These are phyloP conservation scores for Aphidius gifuensis DNA, from an alignment of 1,140 invertebrate species.

Conservation along the genomic window DNA sequence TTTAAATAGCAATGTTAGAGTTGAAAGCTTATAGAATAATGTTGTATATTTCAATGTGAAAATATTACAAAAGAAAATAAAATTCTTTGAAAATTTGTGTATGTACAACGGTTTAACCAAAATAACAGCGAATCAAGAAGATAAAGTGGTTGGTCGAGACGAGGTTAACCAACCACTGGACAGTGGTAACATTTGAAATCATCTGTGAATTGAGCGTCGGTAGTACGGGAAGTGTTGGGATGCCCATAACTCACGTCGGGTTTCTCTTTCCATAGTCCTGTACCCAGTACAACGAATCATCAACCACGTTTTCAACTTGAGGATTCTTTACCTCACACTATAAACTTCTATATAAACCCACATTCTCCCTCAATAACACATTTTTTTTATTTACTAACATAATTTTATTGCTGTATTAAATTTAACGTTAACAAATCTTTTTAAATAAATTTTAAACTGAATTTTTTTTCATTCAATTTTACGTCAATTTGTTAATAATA, in stretches of 20 bases:
- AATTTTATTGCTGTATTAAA: too few relatives aligned
- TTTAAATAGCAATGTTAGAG: conserved; percentile 23
- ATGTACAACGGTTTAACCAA: conserved; percentile 3
- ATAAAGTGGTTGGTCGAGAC: conserved; percentile 54
- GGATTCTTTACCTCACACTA: too few relatives aligned
- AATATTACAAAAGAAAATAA: not conserved
- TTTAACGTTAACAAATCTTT: too few relatives aligned
- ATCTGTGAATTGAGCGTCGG: conserved; percentile 60
- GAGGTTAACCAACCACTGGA: conserved; percentile 53
- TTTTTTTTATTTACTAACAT: too few relatives aligned
- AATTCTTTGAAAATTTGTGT: conserved; percentile 10
- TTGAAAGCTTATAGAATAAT: conserved; percentile 47
- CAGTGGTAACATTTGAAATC: conserved; percentile 58
- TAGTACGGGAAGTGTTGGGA: conserved; percentile 47
- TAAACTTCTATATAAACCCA: too few relatives aligned
- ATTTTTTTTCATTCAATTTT: too few relatives aligned
- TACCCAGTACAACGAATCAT: conserved; percentile 29
- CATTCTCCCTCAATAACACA: too few relatives aligned
- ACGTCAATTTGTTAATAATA: too few relatives aligned
- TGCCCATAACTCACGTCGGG: conserved; percentile 48
- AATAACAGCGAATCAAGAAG: conserved; percentile 44
- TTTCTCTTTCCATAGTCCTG: conserved; percentile 28
- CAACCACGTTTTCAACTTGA: too few relatives aligned
- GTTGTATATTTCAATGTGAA: conserved; percentile 24
- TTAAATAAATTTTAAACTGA: too few relatives aligned